Conservation (phyloP, 2,797 vertebrate genomes). For the Rachycentron canadum region DNA sequence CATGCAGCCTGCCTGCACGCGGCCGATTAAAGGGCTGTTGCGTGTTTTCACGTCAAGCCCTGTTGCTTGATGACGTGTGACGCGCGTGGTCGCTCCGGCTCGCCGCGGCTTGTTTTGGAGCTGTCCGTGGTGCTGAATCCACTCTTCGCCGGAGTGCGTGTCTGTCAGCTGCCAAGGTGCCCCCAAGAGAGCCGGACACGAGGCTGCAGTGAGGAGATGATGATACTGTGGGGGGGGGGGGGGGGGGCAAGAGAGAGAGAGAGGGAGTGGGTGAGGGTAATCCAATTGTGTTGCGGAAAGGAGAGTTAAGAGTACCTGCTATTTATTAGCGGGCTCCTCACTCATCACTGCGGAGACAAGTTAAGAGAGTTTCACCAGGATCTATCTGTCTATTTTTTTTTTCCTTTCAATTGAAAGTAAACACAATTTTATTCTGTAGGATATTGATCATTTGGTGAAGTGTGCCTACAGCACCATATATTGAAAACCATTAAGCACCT, state of each 20-base stretch:
- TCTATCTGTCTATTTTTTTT: constrained; percentile 22
- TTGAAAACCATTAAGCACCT: too few relatives aligned
- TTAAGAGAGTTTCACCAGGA: constrained; percentile 24
- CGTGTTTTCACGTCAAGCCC: too few relatives aligned
- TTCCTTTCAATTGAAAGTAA: background rate
- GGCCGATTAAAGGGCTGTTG: background rate
- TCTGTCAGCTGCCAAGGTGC: constrained; percentile 77
- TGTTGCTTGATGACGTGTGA: too few relatives aligned
- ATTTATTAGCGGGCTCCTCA: constrained; percentile 67
- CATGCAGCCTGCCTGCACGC: background rate
- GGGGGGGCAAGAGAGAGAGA: background rate
- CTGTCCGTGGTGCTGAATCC: constrained; percentile 81
- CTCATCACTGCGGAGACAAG: constrained; percentile 21
- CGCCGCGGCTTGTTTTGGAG: constrained; percentile 52
- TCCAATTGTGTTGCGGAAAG: constrained; percentile 61
- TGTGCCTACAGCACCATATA: background rate
- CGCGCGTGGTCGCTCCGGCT: too few relatives aligned
- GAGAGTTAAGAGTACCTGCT: constrained; percentile 54
- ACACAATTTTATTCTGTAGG: too few relatives aligned
- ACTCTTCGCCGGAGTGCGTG: constrained; percentile 39
- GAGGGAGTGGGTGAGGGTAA: constrained; percentile 44
- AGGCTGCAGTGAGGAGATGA: constrained; percentile 58
- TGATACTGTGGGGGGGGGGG: constrained; percentile 36
- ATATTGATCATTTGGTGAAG: too few relatives aligned
- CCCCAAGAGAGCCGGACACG: constrained; percentile 56